Percentiles rank a stretch among this genome's conserved stretches.
Evolutionary conservation across 30 jellyfish, hydroid and myxozoan species (phyloP).

Genomic region (Mastigias papua): DNA sequence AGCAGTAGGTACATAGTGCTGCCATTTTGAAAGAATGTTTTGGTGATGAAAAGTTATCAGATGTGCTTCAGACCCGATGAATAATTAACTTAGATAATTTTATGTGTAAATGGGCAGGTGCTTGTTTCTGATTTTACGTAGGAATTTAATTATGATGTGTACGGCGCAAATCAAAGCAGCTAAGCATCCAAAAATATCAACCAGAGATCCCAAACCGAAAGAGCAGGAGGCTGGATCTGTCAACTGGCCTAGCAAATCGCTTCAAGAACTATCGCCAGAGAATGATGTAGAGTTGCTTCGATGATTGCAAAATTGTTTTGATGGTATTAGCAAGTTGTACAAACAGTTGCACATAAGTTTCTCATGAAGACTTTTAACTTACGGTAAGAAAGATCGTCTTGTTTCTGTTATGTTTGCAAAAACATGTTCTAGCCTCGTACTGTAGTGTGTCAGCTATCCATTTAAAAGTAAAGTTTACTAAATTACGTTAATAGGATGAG

Average conservation of each 20-base stretch:
- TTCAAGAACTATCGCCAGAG: not conserved
- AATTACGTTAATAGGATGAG: too few relatives aligned
- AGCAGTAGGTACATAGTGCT: not conserved
- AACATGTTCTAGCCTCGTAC: too few relatives aligned
- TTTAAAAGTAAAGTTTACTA: too few relatives aligned
- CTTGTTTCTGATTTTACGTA: not conserved
- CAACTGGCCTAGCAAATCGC: not conserved
- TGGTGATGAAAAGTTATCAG: not conserved
- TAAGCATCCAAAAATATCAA: not conserved
- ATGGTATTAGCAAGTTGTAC: not conserved
- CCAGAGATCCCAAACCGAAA: not conserved
- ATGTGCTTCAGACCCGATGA: not conserved
- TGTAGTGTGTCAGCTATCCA: too few relatives aligned
- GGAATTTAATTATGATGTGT: constrained; percentile 9
- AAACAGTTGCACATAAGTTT: too few relatives aligned
- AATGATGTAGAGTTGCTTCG: not conserved
- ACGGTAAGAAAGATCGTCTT: too few relatives aligned
- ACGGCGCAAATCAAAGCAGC: not conserved
- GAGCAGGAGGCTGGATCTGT: not conserved
- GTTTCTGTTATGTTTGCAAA: too few relatives aligned
- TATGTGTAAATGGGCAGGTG: constrained; percentile 23
- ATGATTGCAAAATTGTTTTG: not conserved
- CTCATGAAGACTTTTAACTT: too few relatives aligned
- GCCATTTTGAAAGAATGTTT: not conserved
- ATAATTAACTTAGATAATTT: not conserved